These are phyloP conservation scores for Anolis carolinensis DNA, from an alignment of 2,113 vertebrate species.

Conservation along the genomic window DNA sequence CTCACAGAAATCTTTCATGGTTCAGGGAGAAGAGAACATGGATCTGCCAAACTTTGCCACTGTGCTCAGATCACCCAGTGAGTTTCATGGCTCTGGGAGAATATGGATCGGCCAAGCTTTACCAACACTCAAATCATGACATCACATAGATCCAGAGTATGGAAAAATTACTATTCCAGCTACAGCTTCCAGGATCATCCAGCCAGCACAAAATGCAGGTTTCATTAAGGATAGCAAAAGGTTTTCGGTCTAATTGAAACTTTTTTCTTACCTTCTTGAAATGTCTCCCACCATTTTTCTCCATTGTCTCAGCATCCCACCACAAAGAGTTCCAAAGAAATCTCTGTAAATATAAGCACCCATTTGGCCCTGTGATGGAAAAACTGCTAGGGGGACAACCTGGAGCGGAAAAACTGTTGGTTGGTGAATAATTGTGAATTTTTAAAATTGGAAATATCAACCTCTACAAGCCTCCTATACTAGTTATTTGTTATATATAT, in stretches of 20 bases:
- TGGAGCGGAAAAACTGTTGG: background rate
- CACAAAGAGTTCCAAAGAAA: background rate
- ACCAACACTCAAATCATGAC: no score
- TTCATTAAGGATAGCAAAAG: no score
- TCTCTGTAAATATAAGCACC: background rate
- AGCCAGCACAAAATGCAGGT: background rate
- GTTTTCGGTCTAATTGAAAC: background rate
- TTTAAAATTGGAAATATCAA: no score
- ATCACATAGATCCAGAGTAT: background rate
- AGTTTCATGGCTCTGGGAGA: no score
- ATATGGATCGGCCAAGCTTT: no score
- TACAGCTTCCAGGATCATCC: background rate
- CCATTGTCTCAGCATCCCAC: background rate
- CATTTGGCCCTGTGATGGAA: background rate
- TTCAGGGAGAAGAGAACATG: no score
- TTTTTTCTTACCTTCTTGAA: background rate
- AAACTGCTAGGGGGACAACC: background rate
- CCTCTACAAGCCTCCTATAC: no score
- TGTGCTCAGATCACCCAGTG: no score
- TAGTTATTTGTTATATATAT: no score
- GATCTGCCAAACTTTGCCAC: no score
- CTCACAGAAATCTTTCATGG: no score
- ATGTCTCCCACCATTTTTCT: background rate
- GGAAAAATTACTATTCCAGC: background rate
- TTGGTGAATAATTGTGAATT: background rate